Evolutionary conservation across 2,113 vertebrate species (phyloP).

Genomic region (Cyanoramphus novaezelandiae): DNA sequence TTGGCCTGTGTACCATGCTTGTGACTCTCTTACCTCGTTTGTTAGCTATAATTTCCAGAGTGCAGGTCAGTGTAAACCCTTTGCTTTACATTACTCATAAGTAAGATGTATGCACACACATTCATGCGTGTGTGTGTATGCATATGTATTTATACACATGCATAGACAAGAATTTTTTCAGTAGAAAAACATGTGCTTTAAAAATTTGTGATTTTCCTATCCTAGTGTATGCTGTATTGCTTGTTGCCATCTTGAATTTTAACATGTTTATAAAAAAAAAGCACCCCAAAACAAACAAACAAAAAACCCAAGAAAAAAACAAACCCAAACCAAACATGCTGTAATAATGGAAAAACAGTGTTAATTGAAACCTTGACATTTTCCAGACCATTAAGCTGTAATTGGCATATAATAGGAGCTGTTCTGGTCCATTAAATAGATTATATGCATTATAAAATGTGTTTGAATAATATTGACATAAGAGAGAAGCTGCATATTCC

Average conservation of each 20-base stretch:
- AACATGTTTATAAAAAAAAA: neutral
- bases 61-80: constrained; percentile 57
- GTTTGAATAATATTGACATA: constrained; percentile 42
- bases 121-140: rapidly evolving
- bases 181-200: neutral
- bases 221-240: neutral
- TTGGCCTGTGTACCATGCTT: constrained; percentile 76
- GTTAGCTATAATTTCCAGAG: constrained; percentile 67
- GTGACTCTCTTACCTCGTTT: constrained; percentile 72
- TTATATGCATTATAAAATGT: constrained; percentile 8
- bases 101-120: neutral
- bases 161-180: neutral
- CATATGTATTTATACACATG: neutral
- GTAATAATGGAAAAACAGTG: neutral
- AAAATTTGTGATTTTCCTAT: neutral
- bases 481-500: neutral
- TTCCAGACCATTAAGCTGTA: constrained; percentile 47
- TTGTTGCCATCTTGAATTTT: neutral
- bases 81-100: neutral
- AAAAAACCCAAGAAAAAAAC: neutral
- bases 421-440: constrained; percentile 34
- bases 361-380: constrained; percentile 59
- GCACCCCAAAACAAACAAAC: neutral
- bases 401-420: constrained; percentile 34
- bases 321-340: neutral